Evolutionary conservation across 2,888 invertebrate species (phyloP), one percentile per base, ranked within the genome.

Genomic region (Dicycla oo): DNA sequence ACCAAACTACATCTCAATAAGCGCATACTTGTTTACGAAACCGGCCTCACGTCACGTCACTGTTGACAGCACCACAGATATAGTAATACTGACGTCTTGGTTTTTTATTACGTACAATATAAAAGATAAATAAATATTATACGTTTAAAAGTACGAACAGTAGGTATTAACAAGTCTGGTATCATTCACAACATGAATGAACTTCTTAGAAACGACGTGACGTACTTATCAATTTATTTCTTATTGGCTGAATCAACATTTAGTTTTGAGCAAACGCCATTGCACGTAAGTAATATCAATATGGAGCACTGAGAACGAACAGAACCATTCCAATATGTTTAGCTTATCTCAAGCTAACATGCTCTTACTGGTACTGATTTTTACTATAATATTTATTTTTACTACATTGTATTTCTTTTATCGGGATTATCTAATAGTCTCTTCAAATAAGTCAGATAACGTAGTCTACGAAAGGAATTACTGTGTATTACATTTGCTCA

Each of bases 201-300:
- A 69, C 71, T 84, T 82, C 73, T 82, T 26, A 68, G 67, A 73
- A 84, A 57, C 47, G 71, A 64, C 60, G 65, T 62, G 78, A 67
- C 82, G 69, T 65, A 74, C 67, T 80, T 73, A 70, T 68, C 81
- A 83, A 73, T 76, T 76, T 69, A 75, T 83, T 80, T 75, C 63
- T 64, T 69, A 80, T 81, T 78, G 74, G 47, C 18, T 80, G 74
- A 79, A 79, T 82, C 83, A 82, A 82, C 80, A 80, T 80, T 80
- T 64, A 78, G 65, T 78, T 81, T 81, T 66, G 69, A 62, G 74
- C 56, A 69, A 75, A 80, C 64, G 65, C 67, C 69, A 80, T 71
- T 62, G 83, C 74, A 70, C 74, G 70, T 70, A 66, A 64, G 69
- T 61, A 68, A 69, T 81, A 81, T 80, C 74, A 75, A 83, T 75